Base-by-base conservation (phyloP, 1,140 invertebrate genomes). In the Bombus sylvicola region DNA sequence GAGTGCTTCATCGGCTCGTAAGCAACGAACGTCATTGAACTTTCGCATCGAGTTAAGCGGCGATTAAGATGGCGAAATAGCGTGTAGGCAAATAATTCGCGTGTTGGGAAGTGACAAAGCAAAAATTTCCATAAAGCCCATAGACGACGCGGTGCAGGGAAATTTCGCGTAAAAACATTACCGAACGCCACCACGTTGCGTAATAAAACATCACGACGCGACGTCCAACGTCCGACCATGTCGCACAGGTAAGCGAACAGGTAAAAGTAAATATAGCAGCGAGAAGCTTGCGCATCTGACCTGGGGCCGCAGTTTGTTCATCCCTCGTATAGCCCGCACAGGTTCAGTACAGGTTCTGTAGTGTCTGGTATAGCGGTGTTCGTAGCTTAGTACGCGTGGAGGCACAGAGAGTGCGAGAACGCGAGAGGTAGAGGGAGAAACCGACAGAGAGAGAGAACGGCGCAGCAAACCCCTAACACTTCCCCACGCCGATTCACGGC, bases 401-500 rank as follows among this genome's bases (percentile, higher is more conserved):
- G 34, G 59, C 28, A 78, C 66, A 62, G 53, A n/a, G 3, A 9
- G 72, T 34, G 69, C 12, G 76, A 41, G 34, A 22, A 18, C 6
- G 25, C 59, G 68, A n/a, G 68, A 13, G 28, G 25, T 9, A 72
- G 68, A 73, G 22, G 72, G 84, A 47, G 39, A 41, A 28, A 28
- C 15, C 62, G 75, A 34, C 53, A 81, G 53, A 78, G 78, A 77
- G 43, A 77, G 82, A 57, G 76, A 47, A 62, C 77, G 82, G 82
- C 86, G 64, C 89, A 90, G 89, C 71, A 78, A 90, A 87, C 88
- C 82, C 87, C 79, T 85, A 90, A 91, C 87, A 88, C 87, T 90
- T 90, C 88, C 89, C 88, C 82, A 87, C 91, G 89, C 88, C 88
- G 91, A 92, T 90, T 92, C 91, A 92, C 93, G 92, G 92, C 93